Conservation (phyloP, 2,888 invertebrate species). For the Gandaritis pyraliata region DNA sequence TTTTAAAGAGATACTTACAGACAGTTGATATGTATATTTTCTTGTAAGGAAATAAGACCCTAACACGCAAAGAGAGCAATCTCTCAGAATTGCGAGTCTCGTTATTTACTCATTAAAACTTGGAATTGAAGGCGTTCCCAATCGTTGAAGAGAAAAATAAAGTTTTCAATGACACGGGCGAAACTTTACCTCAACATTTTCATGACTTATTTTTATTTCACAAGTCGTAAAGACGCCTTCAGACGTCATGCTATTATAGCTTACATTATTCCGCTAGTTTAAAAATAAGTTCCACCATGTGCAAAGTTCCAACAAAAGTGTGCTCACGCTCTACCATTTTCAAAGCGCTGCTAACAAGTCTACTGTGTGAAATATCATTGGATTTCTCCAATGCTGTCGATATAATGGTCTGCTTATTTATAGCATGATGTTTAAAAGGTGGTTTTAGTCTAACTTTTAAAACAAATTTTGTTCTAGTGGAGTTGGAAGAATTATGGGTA, state of each 20-base stretch:
- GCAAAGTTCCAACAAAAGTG: too few species aligned
- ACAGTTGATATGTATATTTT: background rate
- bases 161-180: conserved; percentile 62
- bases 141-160: conserved; percentile 56
- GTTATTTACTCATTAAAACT: conserved; percentile 82
- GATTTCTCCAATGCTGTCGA: too few species aligned
- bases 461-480: conserved; percentile 25
- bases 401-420: background rate
- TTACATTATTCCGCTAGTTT: too few species aligned
- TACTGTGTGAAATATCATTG: too few species aligned
- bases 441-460: conserved; percentile 3
- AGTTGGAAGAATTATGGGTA: conserved; percentile 35
- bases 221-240: conserved; percentile 24
- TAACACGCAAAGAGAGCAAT: conserved; percentile 65
- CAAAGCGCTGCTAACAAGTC: too few species aligned
- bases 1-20: background rate
- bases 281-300: too few species aligned
- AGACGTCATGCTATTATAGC: background rate
- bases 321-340: too few species aligned
- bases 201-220: conserved; percentile 37
- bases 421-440: background rate
- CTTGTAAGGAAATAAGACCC: conserved; percentile 15
- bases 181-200: conserved; percentile 55
- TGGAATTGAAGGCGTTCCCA: conserved; percentile 68
- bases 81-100: conserved; percentile 60